A percentile compares a stretch with the other conserved stretches of the same genome.
Conservation (phyloP, 2,797 vertebrate genomes). For the Borostomias antarcticus region DNA sequence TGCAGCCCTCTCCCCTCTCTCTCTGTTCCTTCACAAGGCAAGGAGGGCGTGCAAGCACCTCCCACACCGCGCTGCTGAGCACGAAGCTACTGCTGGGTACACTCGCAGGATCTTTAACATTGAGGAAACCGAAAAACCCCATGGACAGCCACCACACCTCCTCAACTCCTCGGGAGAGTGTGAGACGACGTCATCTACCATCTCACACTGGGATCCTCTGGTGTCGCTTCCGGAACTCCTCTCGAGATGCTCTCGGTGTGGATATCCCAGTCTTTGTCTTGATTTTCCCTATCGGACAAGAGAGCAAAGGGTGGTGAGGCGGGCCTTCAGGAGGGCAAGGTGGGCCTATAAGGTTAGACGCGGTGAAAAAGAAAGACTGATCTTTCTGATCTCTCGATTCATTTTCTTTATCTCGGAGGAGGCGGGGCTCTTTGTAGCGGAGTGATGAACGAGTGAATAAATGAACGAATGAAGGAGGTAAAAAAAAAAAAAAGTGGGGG, state of each 20-base stretch:
- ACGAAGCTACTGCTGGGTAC: slow-evolving; percentile 63
- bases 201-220: slow-evolving; percentile 54
- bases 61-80: slow-evolving; percentile 76
- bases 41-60: slow-evolving; percentile 49
- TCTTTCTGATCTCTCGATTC: slow-evolving; percentile 55
- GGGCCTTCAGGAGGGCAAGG: slow-evolving; percentile 21
- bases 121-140: slow-evolving; percentile 64
- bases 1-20: slow-evolving; percentile 76
- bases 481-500: slow-evolving; percentile 21
- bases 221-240: slow-evolving; percentile 44
- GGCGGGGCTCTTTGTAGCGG: slow-evolving; percentile 27
- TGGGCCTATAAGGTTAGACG: slow-evolving; percentile 40
- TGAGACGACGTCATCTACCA: slow-evolving; percentile 77
- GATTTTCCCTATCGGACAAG: not conserved
- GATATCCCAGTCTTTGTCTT: slow-evolving; percentile 17
- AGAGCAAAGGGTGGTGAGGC: slow-evolving; percentile 36
- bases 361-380: slow-evolving; percentile 40
- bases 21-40: slow-evolving; percentile 39
- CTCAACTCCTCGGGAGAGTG: slow-evolving; percentile 42
- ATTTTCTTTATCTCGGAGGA: slow-evolving; percentile 49
- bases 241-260: slow-evolving; percentile 50
- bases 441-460: slow-evolving; percentile 33
- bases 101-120: slow-evolving; percentile 66
- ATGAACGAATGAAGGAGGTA: slow-evolving; percentile 27
- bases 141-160: slow-evolving; percentile 50